These are phyloP conservation scores for Ornithorhynchus anatinus DNA, from an alignment of 2,113 vertebrate genomes.

Conservation along the genomic window DNA sequence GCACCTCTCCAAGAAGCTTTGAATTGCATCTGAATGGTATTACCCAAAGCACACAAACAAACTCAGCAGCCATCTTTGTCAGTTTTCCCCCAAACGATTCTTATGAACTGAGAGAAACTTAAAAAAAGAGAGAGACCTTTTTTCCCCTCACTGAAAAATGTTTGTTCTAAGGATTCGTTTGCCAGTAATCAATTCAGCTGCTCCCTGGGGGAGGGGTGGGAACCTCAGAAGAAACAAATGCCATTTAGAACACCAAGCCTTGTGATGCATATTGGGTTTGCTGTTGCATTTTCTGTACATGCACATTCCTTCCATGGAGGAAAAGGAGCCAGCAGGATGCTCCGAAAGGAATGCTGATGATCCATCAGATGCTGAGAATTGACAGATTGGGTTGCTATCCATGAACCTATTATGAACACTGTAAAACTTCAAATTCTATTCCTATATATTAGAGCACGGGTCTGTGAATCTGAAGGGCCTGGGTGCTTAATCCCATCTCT, in stretches of 20 bases:
- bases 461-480: no score
- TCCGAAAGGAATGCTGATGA: fast-evolving
- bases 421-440: neutral
- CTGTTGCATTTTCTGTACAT: neutral
- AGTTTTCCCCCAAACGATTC: neutral
- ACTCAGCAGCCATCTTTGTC: neutral
- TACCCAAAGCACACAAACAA: constrained; percentile 1
- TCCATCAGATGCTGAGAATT: neutral
- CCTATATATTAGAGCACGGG: no score
- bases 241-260: neutral
- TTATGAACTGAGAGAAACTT: constrained; percentile 14
- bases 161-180: constrained; percentile 47
- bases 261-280: neutral
- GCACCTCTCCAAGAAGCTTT: no score
- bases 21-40: no score
- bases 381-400: fast-evolving
- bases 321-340: neutral
- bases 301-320: fast-evolving
- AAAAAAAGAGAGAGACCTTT: neutral
- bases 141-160: constrained; percentile 10
- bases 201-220: constrained; percentile 25
- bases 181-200: constrained; percentile 37
- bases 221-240: constrained; percentile 12
- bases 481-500: no score
- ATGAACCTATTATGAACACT: fast-evolving